Evolutionary conservation across 2,888 invertebrate species (phyloP), one percentile per base, ranked within the genome.

Genomic region (Diploptera punctata): DNA sequence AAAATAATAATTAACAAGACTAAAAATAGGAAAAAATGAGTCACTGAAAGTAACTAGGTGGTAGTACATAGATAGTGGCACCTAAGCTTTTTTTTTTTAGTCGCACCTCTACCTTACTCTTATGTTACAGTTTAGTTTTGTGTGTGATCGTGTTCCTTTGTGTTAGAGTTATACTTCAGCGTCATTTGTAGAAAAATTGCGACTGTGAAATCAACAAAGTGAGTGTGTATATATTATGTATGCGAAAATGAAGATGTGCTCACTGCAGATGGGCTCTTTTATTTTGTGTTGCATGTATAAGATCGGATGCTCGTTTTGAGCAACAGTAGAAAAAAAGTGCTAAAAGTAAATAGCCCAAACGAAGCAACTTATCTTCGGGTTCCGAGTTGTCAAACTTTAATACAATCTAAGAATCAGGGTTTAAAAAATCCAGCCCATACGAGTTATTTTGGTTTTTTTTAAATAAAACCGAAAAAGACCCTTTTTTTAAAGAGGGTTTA

Each of bases 261-360:
- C 4, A 49, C 49, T n/a, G n/a, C 49, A 49, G 18, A 7, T 49
- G 49, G 49, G 4, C n/a, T 18, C n/a, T 49, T 13, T 49, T 49
- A n/a, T 49, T 49, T 49, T 49, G n/a, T 49, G 49, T 49, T 49
- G 49, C n/a, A n/a, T 49, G 49, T 49, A 49, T 13, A 49, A 49
- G 49, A n/a, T 9, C 49, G 49, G 13, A 49, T n/a, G n/a, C 49
- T 49, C 49, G 18, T 49, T 49, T 49, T 49, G n/a, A 49, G n/a
- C 4, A 49, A n/a, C n/a, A n/a, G 4, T 49, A 49, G n/a, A 49
- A 5, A 49, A n/a, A 13, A 5, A 4, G n/a, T 49, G n/a, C 49
- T 49, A 49, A 49, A 49, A 49, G 7, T 18, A 49, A 18, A 49
- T 18, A 49, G 10, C 49, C 49, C 10, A 49, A 49, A 49, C 49